These are phyloP conservation scores for Calephelis nemesis DNA, from an alignment of 1,140 invertebrate genomes.

Conservation along the genomic window DNA sequence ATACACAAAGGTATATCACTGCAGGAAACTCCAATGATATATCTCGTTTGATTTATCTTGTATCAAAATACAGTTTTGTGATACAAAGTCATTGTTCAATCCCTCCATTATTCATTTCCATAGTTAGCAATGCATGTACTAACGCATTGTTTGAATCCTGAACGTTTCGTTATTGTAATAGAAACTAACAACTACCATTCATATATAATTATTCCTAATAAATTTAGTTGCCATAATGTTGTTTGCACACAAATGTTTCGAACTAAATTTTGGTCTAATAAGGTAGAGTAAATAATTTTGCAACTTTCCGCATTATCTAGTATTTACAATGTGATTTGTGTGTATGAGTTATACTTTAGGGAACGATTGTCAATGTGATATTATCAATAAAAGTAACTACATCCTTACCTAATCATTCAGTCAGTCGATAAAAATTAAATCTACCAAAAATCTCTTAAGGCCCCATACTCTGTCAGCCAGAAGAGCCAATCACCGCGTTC, in stretches of 20 bases:
- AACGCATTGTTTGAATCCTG: slow-evolving; percentile 1
- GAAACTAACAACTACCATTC: slow-evolving; percentile 21
- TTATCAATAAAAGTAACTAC: no score
- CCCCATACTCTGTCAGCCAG: no score
- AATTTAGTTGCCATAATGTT: slow-evolving; percentile 19
- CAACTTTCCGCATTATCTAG: not conserved
- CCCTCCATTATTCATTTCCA: slow-evolving; percentile 21
- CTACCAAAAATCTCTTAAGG: no score
- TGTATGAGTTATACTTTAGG: no score
- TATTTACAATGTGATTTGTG: no score
- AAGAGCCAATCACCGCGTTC: no score
- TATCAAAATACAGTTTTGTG: slow-evolving; percentile 13
- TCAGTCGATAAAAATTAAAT: no score
- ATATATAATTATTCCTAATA: slow-evolving; percentile 9
- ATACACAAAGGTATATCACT: not conserved
- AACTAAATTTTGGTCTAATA: not conserved
- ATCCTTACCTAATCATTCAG: no score
- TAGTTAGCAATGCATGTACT: slow-evolving; percentile 13
- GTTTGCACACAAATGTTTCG: not conserved
- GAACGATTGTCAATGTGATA: no score
- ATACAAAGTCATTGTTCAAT: slow-evolving; percentile 10
- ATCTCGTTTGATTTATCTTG: slow-evolving; percentile 6
- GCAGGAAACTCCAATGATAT: not conserved
- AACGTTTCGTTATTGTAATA: slow-evolving; percentile 11
- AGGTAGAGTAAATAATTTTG: not conserved